Conservation (phyloP, 2,888 invertebrate species). For the Cetonia aurata region DNA sequence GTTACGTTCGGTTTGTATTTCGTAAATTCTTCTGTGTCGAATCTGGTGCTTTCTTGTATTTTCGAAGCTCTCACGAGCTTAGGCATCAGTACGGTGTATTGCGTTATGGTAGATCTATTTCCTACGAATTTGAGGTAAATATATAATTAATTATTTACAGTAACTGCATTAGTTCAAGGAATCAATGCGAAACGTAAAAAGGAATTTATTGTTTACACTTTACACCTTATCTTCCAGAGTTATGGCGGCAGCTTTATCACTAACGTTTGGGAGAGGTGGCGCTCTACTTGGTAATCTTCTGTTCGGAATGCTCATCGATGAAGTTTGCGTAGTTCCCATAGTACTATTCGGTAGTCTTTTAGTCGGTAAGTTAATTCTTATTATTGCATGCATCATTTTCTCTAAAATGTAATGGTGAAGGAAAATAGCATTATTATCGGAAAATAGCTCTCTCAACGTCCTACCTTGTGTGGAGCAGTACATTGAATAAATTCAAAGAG, state of each 20-base stretch:
- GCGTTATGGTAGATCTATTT: slow-evolving; percentile 85
- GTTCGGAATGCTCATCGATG: slow-evolving; percentile 84
- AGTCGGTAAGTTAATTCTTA: slow-evolving; percentile 73
- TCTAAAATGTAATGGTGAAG: not conserved
- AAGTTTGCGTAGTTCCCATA: slow-evolving; percentile 82
- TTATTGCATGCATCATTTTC: not conserved
- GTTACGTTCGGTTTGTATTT: slow-evolving; percentile 83
- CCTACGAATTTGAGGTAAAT: slow-evolving; percentile 84
- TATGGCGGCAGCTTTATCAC: slow-evolving; percentile 84
- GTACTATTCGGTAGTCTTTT: slow-evolving; percentile 80
- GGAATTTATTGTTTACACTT: not conserved
- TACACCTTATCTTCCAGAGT: slow-evolving; percentile 70
- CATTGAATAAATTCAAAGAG: too few species aligned
- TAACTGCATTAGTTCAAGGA: not conserved
- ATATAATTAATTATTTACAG: not conserved
- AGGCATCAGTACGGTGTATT: slow-evolving; percentile 84
- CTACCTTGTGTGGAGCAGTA: too few species aligned
- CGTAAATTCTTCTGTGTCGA: slow-evolving; percentile 78
- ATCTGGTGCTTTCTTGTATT: slow-evolving; percentile 81
- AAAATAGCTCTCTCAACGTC: too few species aligned
- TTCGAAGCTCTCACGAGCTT: slow-evolving; percentile 85
- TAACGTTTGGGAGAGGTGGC: slow-evolving; percentile 83
- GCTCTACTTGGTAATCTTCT: slow-evolving; percentile 82
- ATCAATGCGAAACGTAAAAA: not conserved
- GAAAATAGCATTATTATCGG: too few species aligned